These are phyloP conservation scores for Ridgeia piscesae DNA, from an alignment of 1,140 invertebrate genomes.

Conservation along the genomic window DNA sequence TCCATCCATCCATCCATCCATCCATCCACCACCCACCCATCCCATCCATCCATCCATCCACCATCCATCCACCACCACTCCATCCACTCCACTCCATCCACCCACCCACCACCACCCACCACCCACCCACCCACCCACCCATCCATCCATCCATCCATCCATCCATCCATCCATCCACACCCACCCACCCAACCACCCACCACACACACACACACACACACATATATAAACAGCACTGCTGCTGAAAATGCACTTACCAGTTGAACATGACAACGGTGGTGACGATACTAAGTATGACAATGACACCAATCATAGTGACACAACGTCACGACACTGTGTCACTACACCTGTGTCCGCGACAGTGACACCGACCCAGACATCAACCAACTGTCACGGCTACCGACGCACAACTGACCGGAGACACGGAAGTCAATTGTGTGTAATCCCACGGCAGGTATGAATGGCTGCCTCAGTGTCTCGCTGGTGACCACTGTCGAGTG, in stretches of 20 bases:
- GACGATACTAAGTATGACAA: constrained; percentile 16
- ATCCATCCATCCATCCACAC: no score
- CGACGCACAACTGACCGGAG: neutral
- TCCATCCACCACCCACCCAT: no score
- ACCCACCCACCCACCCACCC: no score
- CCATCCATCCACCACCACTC: no score
- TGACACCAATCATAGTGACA: constrained; percentile 13
- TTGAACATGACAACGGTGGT: constrained; percentile 18
- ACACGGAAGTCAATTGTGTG: neutral
- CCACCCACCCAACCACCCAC: no score
- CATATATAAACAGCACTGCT: neutral
- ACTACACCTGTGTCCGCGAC: neutral
- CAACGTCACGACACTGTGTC: constrained; percentile 11
- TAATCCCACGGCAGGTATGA: neutral
- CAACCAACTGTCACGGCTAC: neutral
- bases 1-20: no score
- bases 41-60: no score
- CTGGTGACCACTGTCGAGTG: neutral
- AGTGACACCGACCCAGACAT: neutral
- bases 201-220: no score
- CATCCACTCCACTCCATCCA: no score
- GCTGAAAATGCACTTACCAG: neutral
- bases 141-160: no score
- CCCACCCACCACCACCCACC: no score
- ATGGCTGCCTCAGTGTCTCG: neutral